These are phyloP conservation scores for Puffinus mauretanicus DNA, from an alignment of 2,113 vertebrate species.

Conservation along the genomic window DNA sequence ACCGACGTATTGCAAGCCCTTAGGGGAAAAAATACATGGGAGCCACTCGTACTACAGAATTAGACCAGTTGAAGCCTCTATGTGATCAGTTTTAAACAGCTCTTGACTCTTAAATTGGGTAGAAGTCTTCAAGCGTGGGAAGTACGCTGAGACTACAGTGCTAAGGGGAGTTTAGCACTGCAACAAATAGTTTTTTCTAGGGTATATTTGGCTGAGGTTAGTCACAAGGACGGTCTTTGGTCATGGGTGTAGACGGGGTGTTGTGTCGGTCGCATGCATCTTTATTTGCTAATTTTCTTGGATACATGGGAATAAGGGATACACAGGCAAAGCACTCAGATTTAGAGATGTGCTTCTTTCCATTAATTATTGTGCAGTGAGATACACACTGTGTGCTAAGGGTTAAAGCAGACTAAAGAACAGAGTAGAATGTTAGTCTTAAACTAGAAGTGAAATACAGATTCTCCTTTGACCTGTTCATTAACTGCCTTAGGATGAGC, in stretches of 20 bases:
- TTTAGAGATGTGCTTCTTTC: not conserved
- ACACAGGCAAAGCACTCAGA: not conserved
- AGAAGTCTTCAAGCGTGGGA: not conserved
- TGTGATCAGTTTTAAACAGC: not conserved
- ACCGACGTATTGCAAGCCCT: not conserved
- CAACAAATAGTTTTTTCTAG: not conserved
- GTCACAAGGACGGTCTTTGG: not conserved
- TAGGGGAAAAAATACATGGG: not conserved
- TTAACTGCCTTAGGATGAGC: not conserved
- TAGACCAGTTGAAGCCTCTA: not conserved
- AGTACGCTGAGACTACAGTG: not conserved
- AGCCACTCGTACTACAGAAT: not conserved
- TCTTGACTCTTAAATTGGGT: not conserved
- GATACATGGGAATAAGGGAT: not conserved
- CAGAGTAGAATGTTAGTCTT: not conserved
- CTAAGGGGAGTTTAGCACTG: not conserved
- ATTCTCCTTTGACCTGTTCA: not conserved
- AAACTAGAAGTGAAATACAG: not conserved
- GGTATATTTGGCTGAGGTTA: not conserved
- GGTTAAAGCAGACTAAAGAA: not conserved
- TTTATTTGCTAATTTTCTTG: not conserved
- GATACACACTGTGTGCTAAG: not conserved
- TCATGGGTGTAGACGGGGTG: rapidly evolving
- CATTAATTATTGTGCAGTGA: not conserved
- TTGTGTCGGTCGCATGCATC: not conserved